These are phyloP conservation scores for Holothuria glaberrima DNA, from an alignment of 35 echinoderm and acorn worm genomes.

Conservation along the genomic window DNA sequence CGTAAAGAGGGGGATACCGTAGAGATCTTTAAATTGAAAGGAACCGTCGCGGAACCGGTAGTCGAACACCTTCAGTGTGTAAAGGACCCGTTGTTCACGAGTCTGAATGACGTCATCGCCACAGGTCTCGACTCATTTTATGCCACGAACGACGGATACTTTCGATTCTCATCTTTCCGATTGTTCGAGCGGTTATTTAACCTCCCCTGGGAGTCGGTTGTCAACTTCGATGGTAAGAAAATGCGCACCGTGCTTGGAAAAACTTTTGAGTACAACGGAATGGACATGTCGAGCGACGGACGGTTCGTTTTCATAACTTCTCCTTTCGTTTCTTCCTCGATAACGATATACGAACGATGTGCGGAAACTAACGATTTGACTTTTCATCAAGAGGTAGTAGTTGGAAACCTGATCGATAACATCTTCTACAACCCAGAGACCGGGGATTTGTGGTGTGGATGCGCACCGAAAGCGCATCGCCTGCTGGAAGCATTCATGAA, in stretches of 20 bases:
- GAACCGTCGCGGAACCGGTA: not conserved
- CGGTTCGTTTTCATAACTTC: not conserved
- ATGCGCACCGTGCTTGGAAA: not conserved
- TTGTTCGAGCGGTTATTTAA: conserved; percentile 5
- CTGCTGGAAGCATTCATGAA: not conserved
- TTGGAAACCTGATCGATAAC: conserved; percentile 16
- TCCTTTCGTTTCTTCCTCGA: not conserved
- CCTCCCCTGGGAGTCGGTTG: conserved; percentile 28
- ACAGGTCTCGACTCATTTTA: conserved; percentile 50
- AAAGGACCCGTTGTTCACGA: conserved; percentile 8
- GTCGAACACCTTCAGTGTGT: conserved; percentile 19
- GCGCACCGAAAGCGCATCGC: not conserved
- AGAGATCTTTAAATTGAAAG: conserved; percentile 24
- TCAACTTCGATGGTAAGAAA: conserved; percentile 39
- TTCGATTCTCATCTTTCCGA: not conserved
- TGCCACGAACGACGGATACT: conserved; percentile 21
- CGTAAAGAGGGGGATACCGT: conserved; percentile 7
- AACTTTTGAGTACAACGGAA: conserved; percentile 43
- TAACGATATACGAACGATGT: conserved; percentile 18
- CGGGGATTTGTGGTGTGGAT: conserved; percentile 26
- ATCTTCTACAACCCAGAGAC: conserved; percentile 7
- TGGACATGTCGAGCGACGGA: conserved; percentile 25
- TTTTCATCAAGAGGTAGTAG: conserved; percentile 7
- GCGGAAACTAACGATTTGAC: not conserved
- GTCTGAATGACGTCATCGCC: conserved; percentile 32